Evolutionary conservation across 2,113 vertebrate species (phyloP).

Genomic region (Redunca redunca): DNA sequence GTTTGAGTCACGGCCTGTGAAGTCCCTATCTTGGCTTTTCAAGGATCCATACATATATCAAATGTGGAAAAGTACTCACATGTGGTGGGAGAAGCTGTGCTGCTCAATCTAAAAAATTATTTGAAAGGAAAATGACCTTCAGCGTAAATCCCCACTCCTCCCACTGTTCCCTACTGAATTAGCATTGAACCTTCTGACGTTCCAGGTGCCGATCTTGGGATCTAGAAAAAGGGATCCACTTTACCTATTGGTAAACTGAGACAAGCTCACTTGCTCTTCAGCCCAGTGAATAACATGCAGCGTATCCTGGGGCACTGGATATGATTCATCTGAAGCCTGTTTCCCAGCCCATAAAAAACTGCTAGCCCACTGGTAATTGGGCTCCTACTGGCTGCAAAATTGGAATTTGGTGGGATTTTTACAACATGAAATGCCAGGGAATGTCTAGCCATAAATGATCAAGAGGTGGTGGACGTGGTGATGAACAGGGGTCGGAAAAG

Average conservation of each 20-base stretch:
- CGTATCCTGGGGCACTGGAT: background rate
- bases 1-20: background rate
- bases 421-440: background rate
- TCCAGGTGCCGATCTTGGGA: background rate
- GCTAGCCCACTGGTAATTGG: background rate
- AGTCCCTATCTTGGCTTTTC: slow-evolving; percentile 26
- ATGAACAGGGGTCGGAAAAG: background rate
- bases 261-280: background rate
- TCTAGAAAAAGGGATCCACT: background rate
- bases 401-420: slow-evolving; percentile 22
- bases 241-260: background rate
- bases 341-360: background rate
- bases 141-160: slow-evolving; percentile 31
- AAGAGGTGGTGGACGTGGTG: background rate
- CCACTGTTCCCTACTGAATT: background rate
- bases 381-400: background rate
- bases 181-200: background rate
- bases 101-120: slow-evolving; percentile 73
- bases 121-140: slow-evolving; percentile 68
- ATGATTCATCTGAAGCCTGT: background rate
- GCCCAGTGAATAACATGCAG: background rate
- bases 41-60: slow-evolving; percentile 45
- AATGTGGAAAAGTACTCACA: slow-evolving; percentile 68
- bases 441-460: background rate
- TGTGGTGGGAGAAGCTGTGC: slow-evolving; percentile 65